A percentile compares a stretch with the other conserved stretches of the same genome.
Conservation (phyloP, 2,113 vertebrate genomes). For the Eleginops maclovinus region DNA sequence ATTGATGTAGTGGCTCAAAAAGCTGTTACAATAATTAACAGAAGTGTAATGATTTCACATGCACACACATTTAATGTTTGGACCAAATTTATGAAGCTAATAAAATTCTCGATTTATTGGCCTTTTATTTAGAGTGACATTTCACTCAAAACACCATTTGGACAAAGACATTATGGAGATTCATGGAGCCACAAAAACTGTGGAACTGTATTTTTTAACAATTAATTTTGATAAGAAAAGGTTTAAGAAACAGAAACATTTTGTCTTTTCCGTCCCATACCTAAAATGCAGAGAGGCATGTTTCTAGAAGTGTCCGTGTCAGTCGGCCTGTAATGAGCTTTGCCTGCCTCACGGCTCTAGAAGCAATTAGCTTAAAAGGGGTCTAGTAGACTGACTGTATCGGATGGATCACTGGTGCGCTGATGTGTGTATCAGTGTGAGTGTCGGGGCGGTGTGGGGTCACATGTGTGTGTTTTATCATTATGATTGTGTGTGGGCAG, state of each 20-base stretch:
- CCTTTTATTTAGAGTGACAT: not conserved
- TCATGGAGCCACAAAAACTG: not conserved
- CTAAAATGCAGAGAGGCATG: not conserved
- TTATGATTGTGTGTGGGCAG: constrained; percentile 31
- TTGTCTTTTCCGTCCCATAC: not conserved
- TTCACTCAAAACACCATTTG: constrained; percentile 5
- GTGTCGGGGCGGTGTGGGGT: constrained; percentile 26
- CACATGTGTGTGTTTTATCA: not conserved
- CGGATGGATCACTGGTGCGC: constrained; percentile 49
- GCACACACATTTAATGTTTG: not conserved
- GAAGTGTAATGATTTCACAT: not conserved
- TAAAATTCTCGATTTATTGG: not conserved
- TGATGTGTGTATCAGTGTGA: constrained; percentile 4
- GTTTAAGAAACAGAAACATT: not conserved
- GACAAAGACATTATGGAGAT: not conserved
- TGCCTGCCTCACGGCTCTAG: constrained; percentile 45
- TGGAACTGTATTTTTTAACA: not conserved
- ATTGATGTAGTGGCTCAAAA: not conserved
- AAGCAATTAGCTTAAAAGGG: constrained; percentile 75
- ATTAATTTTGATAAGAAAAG: not conserved
- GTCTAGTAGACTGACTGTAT: constrained; percentile 29
- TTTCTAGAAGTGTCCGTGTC: constrained; percentile 39
- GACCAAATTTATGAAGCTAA: not conserved
- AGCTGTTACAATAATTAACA: not conserved
- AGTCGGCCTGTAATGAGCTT: constrained; percentile 52